Base-by-base conservation (phyloP, 2,113 vertebrate species). In the Bubo scandiacus region DNA sequence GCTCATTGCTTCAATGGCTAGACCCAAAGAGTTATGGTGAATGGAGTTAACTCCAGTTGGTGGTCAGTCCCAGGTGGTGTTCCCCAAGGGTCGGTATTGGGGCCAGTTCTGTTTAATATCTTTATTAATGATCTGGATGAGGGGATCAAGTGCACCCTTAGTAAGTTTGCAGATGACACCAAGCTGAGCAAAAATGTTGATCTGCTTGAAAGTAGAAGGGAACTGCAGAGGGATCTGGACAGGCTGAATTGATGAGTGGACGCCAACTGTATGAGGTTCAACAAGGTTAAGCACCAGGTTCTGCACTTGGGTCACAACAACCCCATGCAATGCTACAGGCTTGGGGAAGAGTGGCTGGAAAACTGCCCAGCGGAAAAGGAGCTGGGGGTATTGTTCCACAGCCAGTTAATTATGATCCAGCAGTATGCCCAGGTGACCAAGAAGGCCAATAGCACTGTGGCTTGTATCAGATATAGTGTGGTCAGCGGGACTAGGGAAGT, bases 141-240 rank as follows among this genome's bases (percentile, higher is more conserved):
- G 6, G 45, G 29, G 22, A n/a, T 61, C 0, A 1, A 49, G 42
- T 8, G 6, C 42, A 11, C 19, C 23, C n/a, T 66, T 42, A 32
- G 27, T 15, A 19, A 43, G 17, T 29, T 43, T n/a, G 30, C 30
- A n/a, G 38, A 22, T 7, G 19, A 55, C 51, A 67, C 6, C 15
- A 67, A 36, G 32, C 5, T 66, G 36, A 22, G 22, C 2, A 1
- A 22, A 7, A 42, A 6, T 34, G 17, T 26, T 15, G 12, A 34
- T 21, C 25, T 54, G 18, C 3, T 65, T 7, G 61, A 54, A 14
- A 22, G 29, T 14, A 51, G 36, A 10, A 63, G 40, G 36, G 58
- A 4, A 42, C 22, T 52, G 3, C 36, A 79, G 58, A 78, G 27
- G 21, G n/a, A 42, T 15, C 40, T 45, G 43, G 43, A 45, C 9